Conservation (phyloP, 23 tunicate genomes). For the Trididemnum miniatum region DNA sequence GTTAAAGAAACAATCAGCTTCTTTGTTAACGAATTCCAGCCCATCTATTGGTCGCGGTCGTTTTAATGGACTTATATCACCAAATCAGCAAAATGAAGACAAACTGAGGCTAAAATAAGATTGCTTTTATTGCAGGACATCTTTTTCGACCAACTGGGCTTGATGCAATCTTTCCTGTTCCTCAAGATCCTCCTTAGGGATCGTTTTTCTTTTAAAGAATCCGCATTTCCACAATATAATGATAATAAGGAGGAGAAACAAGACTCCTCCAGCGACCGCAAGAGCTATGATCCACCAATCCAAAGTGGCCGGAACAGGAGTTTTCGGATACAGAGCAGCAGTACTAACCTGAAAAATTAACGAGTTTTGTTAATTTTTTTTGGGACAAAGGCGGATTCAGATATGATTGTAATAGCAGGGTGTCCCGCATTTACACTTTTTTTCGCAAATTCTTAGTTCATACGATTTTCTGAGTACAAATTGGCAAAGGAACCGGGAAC, state of each 20-base stretch:
- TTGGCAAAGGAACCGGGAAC: too few species aligned
- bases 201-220: conserved; percentile 69
- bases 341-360: conserved; percentile 53
- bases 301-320: conserved; percentile 21
- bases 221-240: conserved; percentile 84
- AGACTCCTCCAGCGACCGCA: conserved; percentile 74
- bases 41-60: neutral
- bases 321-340: conserved; percentile 30
- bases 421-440: too few species aligned
- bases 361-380: too few species aligned
- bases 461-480: too few species aligned
- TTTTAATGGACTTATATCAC: neutral
- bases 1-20: neutral
- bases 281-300: conserved; percentile 79
- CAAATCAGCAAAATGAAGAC: neutral
- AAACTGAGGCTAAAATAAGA: too few species aligned
- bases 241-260: conserved; percentile 71
- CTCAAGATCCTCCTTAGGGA: conserved; percentile 35
- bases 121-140: too few species aligned
- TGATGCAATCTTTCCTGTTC: conserved; percentile 32
- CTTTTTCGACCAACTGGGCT: conserved; percentile 1
- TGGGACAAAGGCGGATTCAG: too few species aligned
- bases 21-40: neutral
- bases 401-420: too few species aligned
- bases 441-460: too few species aligned